Conservation (phyloP, 2,888 invertebrate genomes). For the Xylota sylvarum region DNA sequence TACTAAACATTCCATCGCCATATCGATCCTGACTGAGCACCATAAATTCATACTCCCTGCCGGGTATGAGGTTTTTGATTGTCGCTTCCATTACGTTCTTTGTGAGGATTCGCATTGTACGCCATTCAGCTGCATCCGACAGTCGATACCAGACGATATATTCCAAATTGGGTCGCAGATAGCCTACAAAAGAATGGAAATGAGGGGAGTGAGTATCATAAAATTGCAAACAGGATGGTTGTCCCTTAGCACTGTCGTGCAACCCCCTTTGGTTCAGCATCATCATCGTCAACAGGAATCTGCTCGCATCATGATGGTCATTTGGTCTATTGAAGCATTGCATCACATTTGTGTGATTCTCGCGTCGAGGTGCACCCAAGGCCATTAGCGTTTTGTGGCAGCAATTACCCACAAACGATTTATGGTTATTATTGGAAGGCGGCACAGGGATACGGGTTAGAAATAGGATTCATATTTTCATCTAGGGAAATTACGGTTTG, state of each 20-base stretch:
- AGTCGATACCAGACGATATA: slow-evolving; percentile 95
- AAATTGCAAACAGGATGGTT: slow-evolving; percentile 15
- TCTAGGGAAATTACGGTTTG: slow-evolving; percentile 45
- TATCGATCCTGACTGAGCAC: slow-evolving; percentile 94
- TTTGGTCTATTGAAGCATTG: slow-evolving; percentile 51
- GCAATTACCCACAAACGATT: slow-evolving; percentile 75
- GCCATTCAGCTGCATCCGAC: slow-evolving; percentile 92
- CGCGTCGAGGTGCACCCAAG: slow-evolving; percentile 49
- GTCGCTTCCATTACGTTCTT: slow-evolving; percentile 91
- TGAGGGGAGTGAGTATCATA: slow-evolving; percentile 18
- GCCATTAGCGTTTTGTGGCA: slow-evolving; percentile 70
- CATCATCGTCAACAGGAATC: slow-evolving; percentile 41
- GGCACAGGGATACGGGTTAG: neutral
- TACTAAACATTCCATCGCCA: slow-evolving; percentile 96
- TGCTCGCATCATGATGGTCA: slow-evolving; percentile 47
- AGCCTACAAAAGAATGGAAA: slow-evolving; percentile 85
- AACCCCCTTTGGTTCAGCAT: neutral
- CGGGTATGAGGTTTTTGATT: slow-evolving; percentile 90
- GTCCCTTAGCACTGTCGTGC: neutral
- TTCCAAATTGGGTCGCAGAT: slow-evolving; percentile 90
- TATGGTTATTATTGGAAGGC: slow-evolving; percentile 52
- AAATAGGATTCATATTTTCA: slow-evolving; percentile 47
- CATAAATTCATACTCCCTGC: slow-evolving; percentile 94
- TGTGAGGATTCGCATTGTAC: slow-evolving; percentile 91
- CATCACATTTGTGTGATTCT: slow-evolving; percentile 59